These are phyloP conservation scores for Geotrypetes seraphini DNA, from an alignment of 2,797 vertebrate genomes.

Conservation along the genomic window DNA sequence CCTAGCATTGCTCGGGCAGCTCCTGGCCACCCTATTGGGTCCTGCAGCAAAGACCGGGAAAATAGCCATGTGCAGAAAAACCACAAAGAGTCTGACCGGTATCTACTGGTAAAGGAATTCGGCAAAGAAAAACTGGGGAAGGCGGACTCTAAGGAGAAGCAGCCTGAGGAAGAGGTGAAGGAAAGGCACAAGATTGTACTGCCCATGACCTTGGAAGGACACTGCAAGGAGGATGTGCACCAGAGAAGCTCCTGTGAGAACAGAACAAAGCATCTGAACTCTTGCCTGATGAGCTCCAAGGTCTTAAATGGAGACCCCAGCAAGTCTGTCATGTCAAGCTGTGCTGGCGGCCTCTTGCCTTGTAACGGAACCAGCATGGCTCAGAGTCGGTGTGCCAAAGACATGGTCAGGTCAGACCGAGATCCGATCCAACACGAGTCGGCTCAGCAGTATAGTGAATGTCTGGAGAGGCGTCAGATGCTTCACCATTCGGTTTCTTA, in stretches of 20 bases:
- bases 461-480: constrained; percentile 79
- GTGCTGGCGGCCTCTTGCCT: constrained; percentile 50
- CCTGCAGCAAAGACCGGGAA: constrained; percentile 83
- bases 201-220: constrained; percentile 51
- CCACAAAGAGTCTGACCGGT: constrained; percentile 73
- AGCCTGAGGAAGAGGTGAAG: constrained; percentile 63
- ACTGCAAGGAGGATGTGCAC: constrained; percentile 68
- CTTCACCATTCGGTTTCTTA: constrained; percentile 81
- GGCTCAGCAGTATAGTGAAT: constrained; percentile 68
- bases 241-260: constrained; percentile 46
- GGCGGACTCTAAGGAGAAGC: constrained; percentile 67
- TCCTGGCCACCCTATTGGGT: constrained; percentile 69
- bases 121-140: constrained; percentile 71
- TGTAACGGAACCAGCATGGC: constrained; percentile 25
- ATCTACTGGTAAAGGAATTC: constrained; percentile 60
- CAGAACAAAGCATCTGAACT: constrained; percentile 70
- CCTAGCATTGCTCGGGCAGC: constrained; percentile 75
- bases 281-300: constrained; percentile 83
- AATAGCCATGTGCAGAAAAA: constrained; percentile 61
- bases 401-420: constrained; percentile 48
- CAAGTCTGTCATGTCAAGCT: constrained; percentile 71
- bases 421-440: constrained; percentile 74
- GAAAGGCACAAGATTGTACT: constrained; percentile 73
- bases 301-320: constrained; percentile 70
- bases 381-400: constrained; percentile 75